These are phyloP conservation scores for Chrysodeixis includens DNA, from an alignment of 2,888 invertebrate species.

Conservation along the genomic window DNA sequence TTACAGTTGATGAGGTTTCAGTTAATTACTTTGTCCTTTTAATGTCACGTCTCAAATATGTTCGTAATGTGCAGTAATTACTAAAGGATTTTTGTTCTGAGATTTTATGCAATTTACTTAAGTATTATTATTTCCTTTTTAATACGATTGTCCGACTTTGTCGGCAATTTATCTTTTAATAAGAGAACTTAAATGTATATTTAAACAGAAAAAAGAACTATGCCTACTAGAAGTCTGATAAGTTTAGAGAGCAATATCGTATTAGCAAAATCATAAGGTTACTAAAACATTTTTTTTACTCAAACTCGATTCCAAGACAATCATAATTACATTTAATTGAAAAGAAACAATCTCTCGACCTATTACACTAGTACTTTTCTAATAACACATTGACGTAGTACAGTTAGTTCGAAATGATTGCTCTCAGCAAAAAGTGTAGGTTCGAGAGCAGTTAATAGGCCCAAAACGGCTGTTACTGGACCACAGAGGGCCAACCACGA, in stretches of 20 bases:
- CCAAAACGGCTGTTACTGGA: background rate
- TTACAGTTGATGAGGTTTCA: conserved; percentile 22
- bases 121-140: too few relatives aligned
- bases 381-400: background rate
- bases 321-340: conserved; percentile 2
- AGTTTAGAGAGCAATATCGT: background rate
- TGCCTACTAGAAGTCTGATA: too few relatives aligned
- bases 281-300: too few relatives aligned
- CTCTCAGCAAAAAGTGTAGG: conserved; percentile 7
- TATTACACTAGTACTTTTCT: background rate
- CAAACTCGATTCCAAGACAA: too few relatives aligned
- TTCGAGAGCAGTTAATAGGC: background rate
- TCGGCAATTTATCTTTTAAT: too few relatives aligned
- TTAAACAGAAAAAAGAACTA: too few relatives aligned
- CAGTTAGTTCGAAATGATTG: conserved; percentile 7
- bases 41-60: conserved; percentile 23
- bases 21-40: conserved; percentile 27
- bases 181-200: too few relatives aligned
- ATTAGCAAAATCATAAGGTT: too few relatives aligned
- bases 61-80: background rate
- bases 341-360: background rate
- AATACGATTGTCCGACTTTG: too few relatives aligned
- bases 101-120: background rate
- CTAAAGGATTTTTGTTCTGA: background rate
- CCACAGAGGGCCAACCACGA: background rate